phyloP scores from a whole-genome alignment of 1,140 invertebrate genomes.

The Watersipora subatra region DNA sequence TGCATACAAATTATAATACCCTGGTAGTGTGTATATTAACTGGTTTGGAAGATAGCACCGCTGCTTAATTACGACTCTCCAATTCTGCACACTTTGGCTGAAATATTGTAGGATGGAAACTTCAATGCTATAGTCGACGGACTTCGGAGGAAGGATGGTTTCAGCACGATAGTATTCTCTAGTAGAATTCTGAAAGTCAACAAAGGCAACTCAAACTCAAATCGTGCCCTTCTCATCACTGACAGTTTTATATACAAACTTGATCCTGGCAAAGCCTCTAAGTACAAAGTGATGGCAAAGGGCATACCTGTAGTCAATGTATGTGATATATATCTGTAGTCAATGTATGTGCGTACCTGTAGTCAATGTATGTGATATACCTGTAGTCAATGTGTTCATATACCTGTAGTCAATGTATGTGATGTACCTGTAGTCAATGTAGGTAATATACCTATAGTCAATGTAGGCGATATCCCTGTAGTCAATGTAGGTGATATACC shows the following conservation, averaged over 20 bases:
- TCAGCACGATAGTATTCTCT: slow-evolving; percentile 51
- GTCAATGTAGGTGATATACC: too few species aligned
- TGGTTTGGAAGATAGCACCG: too few species aligned
- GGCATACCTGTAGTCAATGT: slow-evolving; percentile 66
- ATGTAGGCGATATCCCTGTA: too few species aligned
- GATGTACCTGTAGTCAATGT: too few species aligned
- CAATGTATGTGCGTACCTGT: slow-evolving; percentile 64
- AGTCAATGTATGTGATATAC: slow-evolving; percentile 52
- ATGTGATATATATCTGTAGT: too few species aligned
- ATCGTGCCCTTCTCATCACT: slow-evolving; percentile 74
- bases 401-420: slow-evolving; percentile 58
- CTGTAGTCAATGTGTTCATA: too few species aligned
- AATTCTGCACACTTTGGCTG: too few species aligned
- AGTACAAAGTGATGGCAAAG: slow-evolving; percentile 73
- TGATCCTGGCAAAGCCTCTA: slow-evolving; percentile 48
- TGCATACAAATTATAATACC: too few species aligned
- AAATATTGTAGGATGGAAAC: background rate
- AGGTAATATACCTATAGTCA: too few species aligned
- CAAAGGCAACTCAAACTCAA: slow-evolving; percentile 71
- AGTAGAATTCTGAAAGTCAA: slow-evolving; percentile 46
- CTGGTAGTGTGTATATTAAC: too few species aligned
- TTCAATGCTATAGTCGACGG: slow-evolving; percentile 47
- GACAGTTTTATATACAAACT: slow-evolving; percentile 78
- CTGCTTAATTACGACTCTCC: too few species aligned
- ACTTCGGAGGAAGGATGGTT: slow-evolving; percentile 56